phyloP scores from a whole-genome alignment of 2,113 vertebrate genomes.

The Penelope pileata region DNA sequence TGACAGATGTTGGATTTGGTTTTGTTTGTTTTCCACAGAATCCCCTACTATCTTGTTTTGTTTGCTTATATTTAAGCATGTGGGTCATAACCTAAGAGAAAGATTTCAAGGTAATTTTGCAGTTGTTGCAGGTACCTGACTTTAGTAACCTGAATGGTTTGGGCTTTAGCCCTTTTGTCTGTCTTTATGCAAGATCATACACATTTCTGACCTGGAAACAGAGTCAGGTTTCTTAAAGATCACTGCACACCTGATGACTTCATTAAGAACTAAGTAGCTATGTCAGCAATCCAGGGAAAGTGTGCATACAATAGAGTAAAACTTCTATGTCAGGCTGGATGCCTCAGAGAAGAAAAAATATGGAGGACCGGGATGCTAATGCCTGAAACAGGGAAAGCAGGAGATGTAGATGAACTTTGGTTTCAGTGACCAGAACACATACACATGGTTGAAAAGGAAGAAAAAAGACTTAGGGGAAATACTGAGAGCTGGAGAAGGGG shows the following conservation, averaged over 20 bases:
- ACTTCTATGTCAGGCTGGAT: not conserved
- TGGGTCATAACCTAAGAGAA: not conserved
- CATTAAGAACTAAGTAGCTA: not conserved
- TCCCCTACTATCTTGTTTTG: not conserved
- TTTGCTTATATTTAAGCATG: not conserved
- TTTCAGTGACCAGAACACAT: not conserved
- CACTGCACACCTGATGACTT: not conserved
- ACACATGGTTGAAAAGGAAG: not conserved
- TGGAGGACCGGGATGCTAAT: accelerated
- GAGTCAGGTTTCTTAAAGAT: not conserved
- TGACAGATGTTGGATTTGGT: not conserved
- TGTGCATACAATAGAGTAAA: not conserved
- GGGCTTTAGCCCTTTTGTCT: not conserved
- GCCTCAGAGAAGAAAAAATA: not conserved
- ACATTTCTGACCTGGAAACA: not conserved
- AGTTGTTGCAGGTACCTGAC: not conserved
- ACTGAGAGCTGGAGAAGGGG: not conserved
- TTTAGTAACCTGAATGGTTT: not conserved
- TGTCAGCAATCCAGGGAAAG: not conserved
- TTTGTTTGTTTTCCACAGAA: not conserved
- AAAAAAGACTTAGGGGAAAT: not conserved
- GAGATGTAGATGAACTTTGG: not conserved
- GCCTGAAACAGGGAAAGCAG: not conserved
- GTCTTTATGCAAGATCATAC: not conserved
- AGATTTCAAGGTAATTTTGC: not conserved